Conservation (phyloP, 2,797 vertebrate genomes). For the Enteromius radiatus region DNA sequence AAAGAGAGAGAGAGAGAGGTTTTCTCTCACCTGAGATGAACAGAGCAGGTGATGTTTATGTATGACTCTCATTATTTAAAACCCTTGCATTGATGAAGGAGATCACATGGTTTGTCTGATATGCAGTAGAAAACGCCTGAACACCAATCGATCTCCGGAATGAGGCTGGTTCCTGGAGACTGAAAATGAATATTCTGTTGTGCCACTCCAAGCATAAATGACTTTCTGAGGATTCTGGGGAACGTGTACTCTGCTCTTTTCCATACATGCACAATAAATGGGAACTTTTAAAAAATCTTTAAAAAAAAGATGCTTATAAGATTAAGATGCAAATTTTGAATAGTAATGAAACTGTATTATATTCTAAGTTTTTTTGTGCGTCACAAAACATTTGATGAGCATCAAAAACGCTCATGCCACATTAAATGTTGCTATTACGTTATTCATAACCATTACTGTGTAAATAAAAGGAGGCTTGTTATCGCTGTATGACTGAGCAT, state of each 20-base stretch:
- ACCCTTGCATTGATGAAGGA: not conserved
- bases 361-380: not conserved
- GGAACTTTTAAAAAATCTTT: not conserved
- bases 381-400: not conserved
- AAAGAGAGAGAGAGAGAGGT: conserved; percentile 19
- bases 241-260: not conserved
- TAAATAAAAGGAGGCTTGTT: conserved; percentile 36
- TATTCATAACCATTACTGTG: conserved; percentile 32
- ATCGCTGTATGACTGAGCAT: conserved; percentile 43
- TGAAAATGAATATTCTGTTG: not conserved
- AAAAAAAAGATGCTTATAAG: not conserved
- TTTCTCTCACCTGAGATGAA: conserved; percentile 64
- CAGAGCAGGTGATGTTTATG: conserved; percentile 78
- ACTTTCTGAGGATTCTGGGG: not conserved
- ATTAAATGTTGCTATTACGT: conserved; percentile 24
- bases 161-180: not conserved
- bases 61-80: conserved; percentile 62
- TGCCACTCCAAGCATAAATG: not conserved
- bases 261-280: not conserved
- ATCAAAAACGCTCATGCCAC: not conserved
- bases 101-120: conserved; percentile 29
- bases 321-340: not conserved
- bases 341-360: not conserved
- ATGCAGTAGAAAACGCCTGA: not conserved
- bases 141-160: conserved; percentile 24